Evolutionary conservation across 2,888 invertebrate genomes (phyloP).

Genomic region (Isoperla grammatica): DNA sequence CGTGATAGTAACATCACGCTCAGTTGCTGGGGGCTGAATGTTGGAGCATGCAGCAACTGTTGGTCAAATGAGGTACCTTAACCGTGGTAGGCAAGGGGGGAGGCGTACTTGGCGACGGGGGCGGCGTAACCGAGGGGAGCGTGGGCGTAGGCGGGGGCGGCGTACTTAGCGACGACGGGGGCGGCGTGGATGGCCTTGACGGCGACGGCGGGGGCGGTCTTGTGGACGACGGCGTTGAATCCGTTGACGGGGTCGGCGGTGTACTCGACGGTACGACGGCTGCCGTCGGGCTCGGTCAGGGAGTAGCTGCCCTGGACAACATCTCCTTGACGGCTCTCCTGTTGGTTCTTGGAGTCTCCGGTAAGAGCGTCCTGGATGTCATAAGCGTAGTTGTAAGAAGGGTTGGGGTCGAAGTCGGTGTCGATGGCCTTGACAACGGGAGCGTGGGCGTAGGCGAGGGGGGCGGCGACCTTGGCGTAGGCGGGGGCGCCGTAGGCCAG

Average conservation of each 20-base stretch:
- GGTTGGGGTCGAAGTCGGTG: slow-evolving; percentile 22
- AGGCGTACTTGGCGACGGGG: slow-evolving; percentile 21
- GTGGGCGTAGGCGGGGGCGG: slow-evolving; percentile 25
- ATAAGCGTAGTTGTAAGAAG: slow-evolving; percentile 25
- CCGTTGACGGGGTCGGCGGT: slow-evolving; percentile 22
- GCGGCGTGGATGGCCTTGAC: slow-evolving; percentile 31
- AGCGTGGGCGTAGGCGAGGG: slow-evolving; percentile 12
- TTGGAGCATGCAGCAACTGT: too few species aligned
- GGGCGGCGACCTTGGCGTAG: slow-evolving; percentile 4
- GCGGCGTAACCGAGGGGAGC: slow-evolving; percentile 23
- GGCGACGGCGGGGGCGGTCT: slow-evolving; percentile 5
- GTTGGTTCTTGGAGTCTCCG: slow-evolving; percentile 27
- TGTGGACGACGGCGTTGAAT: slow-evolving; percentile 22
- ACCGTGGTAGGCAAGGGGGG: slow-evolving; percentile 22
- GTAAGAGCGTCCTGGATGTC: slow-evolving; percentile 23
- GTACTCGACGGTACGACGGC: slow-evolving; percentile 16
- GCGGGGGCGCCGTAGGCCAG: slow-evolving; percentile 19
- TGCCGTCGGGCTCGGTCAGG: slow-evolving; percentile 20
- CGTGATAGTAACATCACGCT: too few species aligned
- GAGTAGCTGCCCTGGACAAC: slow-evolving; percentile 17
- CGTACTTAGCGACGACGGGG: slow-evolving; percentile 31
- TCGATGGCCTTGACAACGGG: slow-evolving; percentile 1
- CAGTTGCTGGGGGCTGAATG: too few species aligned
- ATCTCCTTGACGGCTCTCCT: slow-evolving; percentile 19
- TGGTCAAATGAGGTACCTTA: not conserved